A percentile compares a stretch with the other conserved stretches of the same genome.
Conservation (phyloP, 2,797 vertebrate genomes). For the Clarias fuscus region DNA sequence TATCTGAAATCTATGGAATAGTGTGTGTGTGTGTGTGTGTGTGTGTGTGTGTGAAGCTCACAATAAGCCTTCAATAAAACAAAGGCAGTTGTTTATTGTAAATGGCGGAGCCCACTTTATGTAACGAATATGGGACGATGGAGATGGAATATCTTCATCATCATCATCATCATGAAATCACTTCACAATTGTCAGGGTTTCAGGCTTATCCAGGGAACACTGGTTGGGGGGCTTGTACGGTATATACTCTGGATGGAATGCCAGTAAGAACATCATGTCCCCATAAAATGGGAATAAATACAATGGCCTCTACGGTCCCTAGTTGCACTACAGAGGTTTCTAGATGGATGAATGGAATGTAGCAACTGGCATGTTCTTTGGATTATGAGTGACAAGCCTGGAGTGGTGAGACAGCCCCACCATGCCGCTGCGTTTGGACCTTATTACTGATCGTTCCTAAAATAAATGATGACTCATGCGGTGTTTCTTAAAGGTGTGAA, state of each 20-base stretch:
- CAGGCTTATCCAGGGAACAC: not conserved
- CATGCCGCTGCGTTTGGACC: not conserved
- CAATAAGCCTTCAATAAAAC: not conserved
- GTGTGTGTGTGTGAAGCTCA: not conserved
- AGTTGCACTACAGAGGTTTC: too few species aligned
- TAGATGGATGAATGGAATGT: not conserved
- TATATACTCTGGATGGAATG: not conserved
- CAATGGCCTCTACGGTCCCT: too few species aligned
- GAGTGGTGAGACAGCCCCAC: not conserved
- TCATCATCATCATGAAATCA: not conserved
- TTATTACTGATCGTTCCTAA: not conserved
- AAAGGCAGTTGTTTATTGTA: not conserved
- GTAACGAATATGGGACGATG: not conserved
- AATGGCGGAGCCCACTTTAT: not conserved
- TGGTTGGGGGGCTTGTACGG: not conserved
- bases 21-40: not conserved
- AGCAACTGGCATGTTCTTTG: not conserved
- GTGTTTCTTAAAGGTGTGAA: not conserved
- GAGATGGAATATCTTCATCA: not conserved
- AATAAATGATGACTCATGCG: conserved; percentile 17
- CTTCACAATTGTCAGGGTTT: not conserved
- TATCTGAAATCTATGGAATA: conserved; percentile 22
- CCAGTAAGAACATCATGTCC: not conserved
- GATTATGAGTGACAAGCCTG: not conserved
- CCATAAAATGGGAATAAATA: too few species aligned